Evolutionary conservation across 2,888 invertebrate species (phyloP).

Genomic region (Uloborus plumipes): DNA sequence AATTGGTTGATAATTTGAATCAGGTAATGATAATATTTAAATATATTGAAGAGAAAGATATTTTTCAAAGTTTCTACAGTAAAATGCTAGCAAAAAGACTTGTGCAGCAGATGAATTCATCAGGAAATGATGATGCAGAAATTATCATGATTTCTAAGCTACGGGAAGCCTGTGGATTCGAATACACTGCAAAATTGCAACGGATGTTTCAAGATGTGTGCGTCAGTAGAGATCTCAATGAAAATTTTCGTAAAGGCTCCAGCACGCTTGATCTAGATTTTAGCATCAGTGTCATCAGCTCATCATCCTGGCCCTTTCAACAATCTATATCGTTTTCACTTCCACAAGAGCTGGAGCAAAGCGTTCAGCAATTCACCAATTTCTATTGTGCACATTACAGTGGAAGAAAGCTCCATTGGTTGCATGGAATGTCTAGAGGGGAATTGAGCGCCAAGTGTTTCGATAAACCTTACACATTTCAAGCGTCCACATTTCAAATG

Average conservation of each 20-base stretch:
- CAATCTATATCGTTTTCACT: slow-evolving; percentile 49
- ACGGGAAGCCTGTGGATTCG: slow-evolving; percentile 97
- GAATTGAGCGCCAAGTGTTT: slow-evolving; percentile 96
- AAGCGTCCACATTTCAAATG: slow-evolving; percentile 99
- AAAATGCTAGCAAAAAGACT: slow-evolving; percentile 98
- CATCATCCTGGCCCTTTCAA: slow-evolving; percentile 53
- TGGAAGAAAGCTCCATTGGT: slow-evolving; percentile 96
- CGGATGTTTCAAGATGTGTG: slow-evolving; percentile 99
- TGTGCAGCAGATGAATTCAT: slow-evolving; percentile 79
- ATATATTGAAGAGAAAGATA: slow-evolving; percentile 99
- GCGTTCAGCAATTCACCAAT: slow-evolving; percentile 91
- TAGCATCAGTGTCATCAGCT: slow-evolving; percentile 56
- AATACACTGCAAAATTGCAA: slow-evolving; percentile 97
- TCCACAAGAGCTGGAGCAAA: slow-evolving; percentile 84
- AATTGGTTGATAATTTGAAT: slow-evolving; percentile 95
- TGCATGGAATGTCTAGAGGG: slow-evolving; percentile 97
- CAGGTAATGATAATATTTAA: slow-evolving; percentile 99
- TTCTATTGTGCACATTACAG: slow-evolving; percentile 97
- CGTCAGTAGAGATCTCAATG: slow-evolving; percentile 92
- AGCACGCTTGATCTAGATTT: slow-evolving; percentile 54
- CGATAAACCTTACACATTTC: slow-evolving; percentile 78
- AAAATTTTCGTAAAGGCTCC: slow-evolving; percentile 83
- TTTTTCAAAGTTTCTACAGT: slow-evolving; percentile 99
- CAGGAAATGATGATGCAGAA: slow-evolving; percentile 98
- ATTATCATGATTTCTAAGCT: slow-evolving; percentile 99